These are phyloP conservation scores for Smittia sp. DNA, from an alignment of 2,888 invertebrate species.

Conservation along the genomic window DNA sequence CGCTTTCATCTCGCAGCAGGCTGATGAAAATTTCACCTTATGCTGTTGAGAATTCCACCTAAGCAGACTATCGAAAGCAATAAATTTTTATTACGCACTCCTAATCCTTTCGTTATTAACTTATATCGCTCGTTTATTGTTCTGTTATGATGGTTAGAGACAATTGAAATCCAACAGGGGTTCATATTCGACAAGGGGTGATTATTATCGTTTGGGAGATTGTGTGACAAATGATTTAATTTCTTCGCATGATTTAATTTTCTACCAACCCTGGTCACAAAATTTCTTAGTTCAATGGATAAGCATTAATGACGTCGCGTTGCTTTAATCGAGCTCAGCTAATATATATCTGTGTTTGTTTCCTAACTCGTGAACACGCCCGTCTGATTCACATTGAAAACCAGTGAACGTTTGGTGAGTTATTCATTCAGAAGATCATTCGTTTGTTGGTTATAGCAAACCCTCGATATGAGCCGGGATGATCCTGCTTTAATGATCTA, in stretches of 20 bases:
- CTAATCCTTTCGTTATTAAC: conserved; percentile 42
- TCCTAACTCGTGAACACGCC: too few species aligned
- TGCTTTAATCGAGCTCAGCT: too few species aligned
- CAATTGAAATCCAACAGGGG: conserved; percentile 20
- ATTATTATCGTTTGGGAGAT: background rate
- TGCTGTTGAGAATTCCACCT: background rate
- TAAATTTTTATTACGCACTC: conserved; percentile 40
- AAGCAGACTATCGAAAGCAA: conserved; percentile 25
- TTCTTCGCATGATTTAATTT: conserved; percentile 36
- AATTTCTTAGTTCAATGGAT: too few species aligned
- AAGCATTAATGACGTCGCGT: too few species aligned
- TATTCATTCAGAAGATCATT: conserved; percentile 29
- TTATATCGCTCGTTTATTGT: conserved; percentile 40
- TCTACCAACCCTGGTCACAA: too few species aligned
- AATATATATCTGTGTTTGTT: too few species aligned
- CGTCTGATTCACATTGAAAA: background rate
- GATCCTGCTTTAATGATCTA: conserved; percentile 39
- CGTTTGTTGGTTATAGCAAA: conserved; percentile 37
- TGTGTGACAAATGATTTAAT: conserved; percentile 41
- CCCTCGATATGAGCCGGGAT: conserved; percentile 1
- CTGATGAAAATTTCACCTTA: background rate
- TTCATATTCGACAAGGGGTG: background rate
- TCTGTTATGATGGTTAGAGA: conserved; percentile 37
- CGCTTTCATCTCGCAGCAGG: background rate
- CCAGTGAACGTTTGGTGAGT: conserved; percentile 20